Evolutionary conservation across 2,797 vertebrate species (phyloP).

Genomic region (Melanotaenia maccullochi): DNA sequence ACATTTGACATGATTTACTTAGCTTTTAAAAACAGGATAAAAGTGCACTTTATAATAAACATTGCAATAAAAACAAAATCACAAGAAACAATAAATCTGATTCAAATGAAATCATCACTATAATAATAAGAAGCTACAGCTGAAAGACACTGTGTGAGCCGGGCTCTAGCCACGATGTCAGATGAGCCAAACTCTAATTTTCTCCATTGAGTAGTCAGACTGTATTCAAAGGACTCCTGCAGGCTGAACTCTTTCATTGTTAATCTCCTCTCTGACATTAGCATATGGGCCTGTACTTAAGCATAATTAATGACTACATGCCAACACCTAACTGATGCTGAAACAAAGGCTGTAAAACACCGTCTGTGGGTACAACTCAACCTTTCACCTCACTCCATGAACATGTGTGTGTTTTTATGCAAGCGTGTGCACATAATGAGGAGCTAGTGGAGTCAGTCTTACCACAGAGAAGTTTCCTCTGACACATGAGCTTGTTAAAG

Average conservation of each 20-base stretch:
- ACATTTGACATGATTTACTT: background rate
- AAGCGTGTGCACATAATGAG: conserved; percentile 13
- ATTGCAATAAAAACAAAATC: background rate
- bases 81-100: background rate
- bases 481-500: conserved; percentile 46
- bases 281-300: conserved; percentile 50
- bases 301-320: conserved; percentile 55
- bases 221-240: conserved; percentile 12
- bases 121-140: background rate
- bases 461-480: conserved; percentile 42
- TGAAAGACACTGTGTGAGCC: background rate
- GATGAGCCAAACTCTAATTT: background rate
- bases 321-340: conserved; percentile 40
- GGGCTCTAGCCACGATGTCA: background rate
- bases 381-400: conserved; percentile 35
- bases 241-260: conserved; percentile 27
- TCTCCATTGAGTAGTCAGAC: background rate
- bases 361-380: conserved; percentile 44
- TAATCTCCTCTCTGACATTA: conserved; percentile 40
- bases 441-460: conserved; percentile 33
- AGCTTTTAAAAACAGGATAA: background rate
- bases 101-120: background rate
- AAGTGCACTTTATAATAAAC: background rate
- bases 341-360: conserved; percentile 49
- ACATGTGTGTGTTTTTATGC: background rate